Percentiles rank a stretch among this genome's conserved stretches.
Conservation (phyloP, 2,888 invertebrate species). For the Fragum sueziense region DNA sequence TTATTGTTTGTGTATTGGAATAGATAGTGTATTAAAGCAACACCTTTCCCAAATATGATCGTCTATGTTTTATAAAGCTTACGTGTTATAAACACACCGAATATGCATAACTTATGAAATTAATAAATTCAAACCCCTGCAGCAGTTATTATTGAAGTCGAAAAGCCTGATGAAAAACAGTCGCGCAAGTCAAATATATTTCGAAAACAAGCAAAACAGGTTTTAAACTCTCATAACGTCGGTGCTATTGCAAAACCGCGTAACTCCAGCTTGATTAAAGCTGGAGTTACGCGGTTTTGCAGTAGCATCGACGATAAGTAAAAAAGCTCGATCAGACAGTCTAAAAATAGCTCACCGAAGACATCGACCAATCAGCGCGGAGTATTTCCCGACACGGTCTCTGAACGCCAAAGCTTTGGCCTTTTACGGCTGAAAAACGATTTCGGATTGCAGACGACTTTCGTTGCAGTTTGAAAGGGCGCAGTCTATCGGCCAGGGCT, state of each 20-base stretch:
- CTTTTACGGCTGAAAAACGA: constrained; percentile 2
- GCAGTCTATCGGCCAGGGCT: neutral
- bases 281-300: no score
- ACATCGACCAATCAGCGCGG: constrained; percentile 4
- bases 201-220: constrained; percentile 21
- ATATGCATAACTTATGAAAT: neutral
- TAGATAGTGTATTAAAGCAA: neutral
- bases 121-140: neutral
- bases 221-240: neutral
- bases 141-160: neutral
- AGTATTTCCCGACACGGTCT: constrained; percentile 15
- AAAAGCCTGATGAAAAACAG: constrained; percentile 1
- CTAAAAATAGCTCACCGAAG: neutral
- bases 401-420: constrained; percentile 9
- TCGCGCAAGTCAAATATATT: neutral
- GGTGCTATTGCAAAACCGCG: no score
- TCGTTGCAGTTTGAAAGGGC: constrained; percentile 1
- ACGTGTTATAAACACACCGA: neutral
- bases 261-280: no score
- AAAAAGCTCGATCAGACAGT: constrained; percentile 8
- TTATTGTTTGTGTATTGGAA: neutral
- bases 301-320: no score
- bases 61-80: neutral
- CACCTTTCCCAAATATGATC: neutral
- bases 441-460: constrained; percentile 11